Evolutionary conservation across 2,797 vertebrate species (phyloP).

Genomic region (Aulostomus chinensis): DNA sequence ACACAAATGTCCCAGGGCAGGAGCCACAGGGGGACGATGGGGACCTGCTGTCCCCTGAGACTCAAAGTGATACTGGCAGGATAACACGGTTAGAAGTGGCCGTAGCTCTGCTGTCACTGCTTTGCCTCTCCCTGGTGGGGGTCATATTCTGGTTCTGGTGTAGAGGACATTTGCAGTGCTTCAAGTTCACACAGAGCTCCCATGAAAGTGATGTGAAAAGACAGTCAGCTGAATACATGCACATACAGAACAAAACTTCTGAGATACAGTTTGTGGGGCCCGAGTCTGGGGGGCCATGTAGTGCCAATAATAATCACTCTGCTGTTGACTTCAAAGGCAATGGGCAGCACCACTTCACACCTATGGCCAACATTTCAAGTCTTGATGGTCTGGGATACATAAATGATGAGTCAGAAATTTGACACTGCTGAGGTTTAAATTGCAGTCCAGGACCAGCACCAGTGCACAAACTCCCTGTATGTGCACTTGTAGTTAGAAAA

Average conservation of each 20-base stretch:
- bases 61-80: slow-evolving; percentile 8
- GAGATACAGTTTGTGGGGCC: slow-evolving; percentile 54
- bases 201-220: slow-evolving; percentile 29
- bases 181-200: slow-evolving; percentile 9
- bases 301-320: slow-evolving; percentile 71
- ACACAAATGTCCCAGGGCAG: background rate
- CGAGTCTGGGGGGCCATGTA: slow-evolving; percentile 38
- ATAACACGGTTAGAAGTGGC: slow-evolving; percentile 61
- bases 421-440: slow-evolving; percentile 46
- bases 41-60: slow-evolving; percentile 13
- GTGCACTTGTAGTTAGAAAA: slow-evolving; percentile 32
- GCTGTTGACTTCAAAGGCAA: slow-evolving; percentile 68
- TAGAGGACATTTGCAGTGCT: slow-evolving; percentile 37
- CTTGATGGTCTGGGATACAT: slow-evolving; percentile 76
- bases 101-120: slow-evolving; percentile 62
- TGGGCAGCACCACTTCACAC: slow-evolving; percentile 60
- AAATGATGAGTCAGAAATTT: slow-evolving; percentile 82
- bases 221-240: slow-evolving; percentile 52
- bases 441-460: slow-evolving; percentile 6
- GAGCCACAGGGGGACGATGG: rapidly evolving
- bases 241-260: slow-evolving; percentile 61
- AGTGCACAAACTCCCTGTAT: slow-evolving; percentile 33
- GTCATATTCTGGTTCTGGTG: slow-evolving; percentile 67
- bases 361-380: slow-evolving; percentile 66
- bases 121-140: slow-evolving; percentile 60